These are phyloP conservation scores for Numenius phaeopus DNA, from an alignment of 2,797 vertebrate species.

Conservation along the genomic window DNA sequence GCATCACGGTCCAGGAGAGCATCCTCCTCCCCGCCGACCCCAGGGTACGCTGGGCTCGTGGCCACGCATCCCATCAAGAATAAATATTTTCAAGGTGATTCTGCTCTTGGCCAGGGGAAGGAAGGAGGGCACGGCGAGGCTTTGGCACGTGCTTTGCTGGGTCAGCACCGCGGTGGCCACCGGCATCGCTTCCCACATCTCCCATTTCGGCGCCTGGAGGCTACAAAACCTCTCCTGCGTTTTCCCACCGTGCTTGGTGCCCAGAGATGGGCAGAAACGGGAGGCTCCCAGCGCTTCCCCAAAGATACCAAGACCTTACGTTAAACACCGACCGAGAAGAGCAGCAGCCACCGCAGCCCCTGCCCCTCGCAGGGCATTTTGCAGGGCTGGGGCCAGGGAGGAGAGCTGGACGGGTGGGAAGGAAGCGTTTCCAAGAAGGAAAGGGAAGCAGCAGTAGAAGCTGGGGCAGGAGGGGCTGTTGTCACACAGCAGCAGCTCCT, in stretches of 20 bases:
- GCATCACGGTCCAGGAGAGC: accelerated
- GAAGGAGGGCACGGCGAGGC: accelerated
- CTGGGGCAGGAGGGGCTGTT: neutral
- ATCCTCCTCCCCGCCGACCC: neutral
- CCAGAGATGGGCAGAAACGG: accelerated
- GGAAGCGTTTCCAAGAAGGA: accelerated
- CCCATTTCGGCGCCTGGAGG: neutral
- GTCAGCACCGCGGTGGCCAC: accelerated
- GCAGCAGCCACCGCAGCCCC: accelerated
- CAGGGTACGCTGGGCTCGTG: accelerated
- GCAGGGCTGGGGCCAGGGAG: neutral
- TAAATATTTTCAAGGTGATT: neutral
- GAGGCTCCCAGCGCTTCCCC: accelerated
- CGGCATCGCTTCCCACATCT: neutral
- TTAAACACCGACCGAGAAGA: accelerated
- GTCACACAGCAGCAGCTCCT: neutral
- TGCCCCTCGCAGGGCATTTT: neutral
- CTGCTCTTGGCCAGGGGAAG: neutral
- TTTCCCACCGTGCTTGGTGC: neutral
- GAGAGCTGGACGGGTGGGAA: accelerated
- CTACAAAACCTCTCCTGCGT: neutral
- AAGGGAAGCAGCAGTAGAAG: neutral
- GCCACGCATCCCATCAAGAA: accelerated
- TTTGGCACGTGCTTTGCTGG: neutral
- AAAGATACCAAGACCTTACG: accelerated